Conservation (phyloP, 2,797 vertebrate genomes). For the Rhabdophis nuchalis region DNA sequence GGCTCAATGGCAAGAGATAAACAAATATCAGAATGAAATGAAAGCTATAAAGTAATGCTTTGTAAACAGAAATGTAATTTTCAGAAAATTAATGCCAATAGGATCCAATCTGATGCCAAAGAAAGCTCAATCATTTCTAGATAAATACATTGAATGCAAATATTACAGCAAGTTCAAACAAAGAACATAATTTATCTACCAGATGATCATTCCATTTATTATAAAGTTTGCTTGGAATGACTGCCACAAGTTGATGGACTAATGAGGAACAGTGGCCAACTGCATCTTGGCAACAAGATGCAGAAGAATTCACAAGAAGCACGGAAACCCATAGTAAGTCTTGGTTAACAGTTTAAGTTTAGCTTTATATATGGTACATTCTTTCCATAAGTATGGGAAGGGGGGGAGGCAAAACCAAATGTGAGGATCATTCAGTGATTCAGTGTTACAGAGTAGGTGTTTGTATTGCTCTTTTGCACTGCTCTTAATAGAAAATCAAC, state of each 20-base stretch:
- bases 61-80: slow-evolving; percentile 47
- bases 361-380: neutral
- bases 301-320: neutral
- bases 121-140: slow-evolving; percentile 33
- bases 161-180: slow-evolving; percentile 24
- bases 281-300: neutral
- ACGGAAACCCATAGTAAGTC: neutral
- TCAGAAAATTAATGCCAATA: slow-evolving; percentile 46
- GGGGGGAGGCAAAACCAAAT: neutral
- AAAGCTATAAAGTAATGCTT: slow-evolving; percentile 21
- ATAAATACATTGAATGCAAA: slow-evolving; percentile 26
- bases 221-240: neutral
- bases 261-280: neutral
- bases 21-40: slow-evolving; percentile 15
- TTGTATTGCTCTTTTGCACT: neutral
- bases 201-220: neutral
- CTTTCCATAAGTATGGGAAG: neutral
- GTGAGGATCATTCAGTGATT: neutral
- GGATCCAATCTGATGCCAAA: slow-evolving; percentile 29
- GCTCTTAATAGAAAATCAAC: neutral
- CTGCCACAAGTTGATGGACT: neutral
- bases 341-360: neutral
- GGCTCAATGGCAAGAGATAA: neutral
- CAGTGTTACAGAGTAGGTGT: neutral
- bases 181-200: neutral